Evolutionary conservation across 2,113 vertebrate species (phyloP).

Genomic region (Notothenia rossii): DNA sequence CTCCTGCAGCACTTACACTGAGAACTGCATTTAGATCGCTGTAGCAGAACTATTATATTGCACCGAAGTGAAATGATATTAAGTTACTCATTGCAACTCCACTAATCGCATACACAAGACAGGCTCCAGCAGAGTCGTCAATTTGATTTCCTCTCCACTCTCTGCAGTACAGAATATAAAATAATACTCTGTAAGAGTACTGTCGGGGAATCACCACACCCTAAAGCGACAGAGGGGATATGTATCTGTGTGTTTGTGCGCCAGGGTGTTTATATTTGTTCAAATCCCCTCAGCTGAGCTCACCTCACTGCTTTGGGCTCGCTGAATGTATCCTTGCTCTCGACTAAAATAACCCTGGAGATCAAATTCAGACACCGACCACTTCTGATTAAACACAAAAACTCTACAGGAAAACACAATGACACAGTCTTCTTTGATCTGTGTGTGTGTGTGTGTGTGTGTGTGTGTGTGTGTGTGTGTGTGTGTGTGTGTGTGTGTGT

Average conservation of each 20-base stretch:
- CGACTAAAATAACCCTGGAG: constrained; percentile 56
- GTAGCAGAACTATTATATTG: constrained; percentile 49
- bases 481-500: background rate
- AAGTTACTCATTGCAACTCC: constrained; percentile 66
- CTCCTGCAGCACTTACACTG: constrained; percentile 47
- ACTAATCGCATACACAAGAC: constrained; percentile 49
- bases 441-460: background rate
- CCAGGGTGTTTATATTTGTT: constrained; percentile 64
- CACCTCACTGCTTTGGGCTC: constrained; percentile 48
- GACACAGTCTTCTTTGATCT: constrained; percentile 13
- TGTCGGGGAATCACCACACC: constrained; percentile 44
- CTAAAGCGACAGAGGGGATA: constrained; percentile 22
- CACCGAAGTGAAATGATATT: constrained; percentile 68
- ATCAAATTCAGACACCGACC: constrained; percentile 40
- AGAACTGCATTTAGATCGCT: constrained; percentile 54
- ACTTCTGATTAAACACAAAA: constrained; percentile 38
- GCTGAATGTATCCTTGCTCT: constrained; percentile 39
- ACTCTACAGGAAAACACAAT: constrained; percentile 24
- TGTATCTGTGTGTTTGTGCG: constrained; percentile 18
- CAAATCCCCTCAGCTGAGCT: constrained; percentile 58
- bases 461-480: background rate
- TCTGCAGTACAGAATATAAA: constrained; percentile 37
- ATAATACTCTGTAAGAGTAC: constrained; percentile 40
- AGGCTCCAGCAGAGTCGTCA: constrained; percentile 46
- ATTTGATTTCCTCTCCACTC: constrained; percentile 65